Percentiles rank a stretch among this genome's conserved stretches.
Evolutionary conservation across 2,888 invertebrate genomes (phyloP).

Genomic region (Nomada ruficornis): DNA sequence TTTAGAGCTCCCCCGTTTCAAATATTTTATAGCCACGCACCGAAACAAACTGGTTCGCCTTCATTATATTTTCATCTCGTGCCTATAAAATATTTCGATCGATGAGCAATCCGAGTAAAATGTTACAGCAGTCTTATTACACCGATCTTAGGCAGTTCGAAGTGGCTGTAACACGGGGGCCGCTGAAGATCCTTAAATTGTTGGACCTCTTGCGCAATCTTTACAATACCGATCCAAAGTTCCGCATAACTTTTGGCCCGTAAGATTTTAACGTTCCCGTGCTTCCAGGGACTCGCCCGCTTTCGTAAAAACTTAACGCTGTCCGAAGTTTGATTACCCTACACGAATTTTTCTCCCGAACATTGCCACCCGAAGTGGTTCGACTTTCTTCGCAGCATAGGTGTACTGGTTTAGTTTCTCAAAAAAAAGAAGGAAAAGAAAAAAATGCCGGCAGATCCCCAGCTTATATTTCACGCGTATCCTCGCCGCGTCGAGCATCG

Average conservation of each 20-base stretch:
- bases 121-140: constrained; percentile 7
- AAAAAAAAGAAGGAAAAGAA: neutral
- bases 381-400: neutral
- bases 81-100: no score
- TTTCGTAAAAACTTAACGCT: constrained; percentile 15
- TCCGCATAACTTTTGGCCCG: constrained; percentile 2
- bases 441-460: constrained; percentile 19
- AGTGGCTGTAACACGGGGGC: neutral
- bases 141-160: neutral
- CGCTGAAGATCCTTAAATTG: constrained; percentile 6
- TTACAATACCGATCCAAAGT: constrained; percentile 23
- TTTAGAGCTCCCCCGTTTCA: no score
- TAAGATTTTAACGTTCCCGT: constrained; percentile 11
- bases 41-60: no score
- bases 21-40: no score
- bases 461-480: constrained; percentile 64
- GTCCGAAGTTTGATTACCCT: constrained; percentile 29
- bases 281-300: neutral
- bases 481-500: constrained; percentile 13
- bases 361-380: neutral
- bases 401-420: constrained; percentile 18
- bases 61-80: no score
- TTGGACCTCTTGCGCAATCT: constrained; percentile 18
- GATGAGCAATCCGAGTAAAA: no score
- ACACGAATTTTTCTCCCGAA: neutral